phyloP scores from a whole-genome alignment of 2,113 vertebrate species.

The Anguilla rostrata region DNA sequence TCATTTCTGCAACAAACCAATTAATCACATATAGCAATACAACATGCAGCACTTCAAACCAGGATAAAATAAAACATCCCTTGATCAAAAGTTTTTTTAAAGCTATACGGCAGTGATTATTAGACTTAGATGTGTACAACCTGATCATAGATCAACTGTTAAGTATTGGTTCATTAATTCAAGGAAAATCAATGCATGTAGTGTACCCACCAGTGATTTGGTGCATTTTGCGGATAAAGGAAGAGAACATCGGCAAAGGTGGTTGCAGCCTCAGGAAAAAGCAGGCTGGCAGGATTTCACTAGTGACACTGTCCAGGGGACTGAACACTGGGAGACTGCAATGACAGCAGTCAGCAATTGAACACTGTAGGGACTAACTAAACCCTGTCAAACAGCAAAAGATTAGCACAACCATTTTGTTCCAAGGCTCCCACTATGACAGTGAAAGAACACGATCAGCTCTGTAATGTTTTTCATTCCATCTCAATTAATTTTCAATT shows the following conservation, averaged over 20 bases:
- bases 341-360: conserved; percentile 21
- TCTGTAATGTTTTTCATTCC: no score
- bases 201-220: conserved; percentile 67
- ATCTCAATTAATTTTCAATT: no score
- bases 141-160: no score
- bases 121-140: no score
- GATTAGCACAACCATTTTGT: background rate
- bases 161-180: background rate
- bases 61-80: no score
- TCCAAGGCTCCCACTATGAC: no score
- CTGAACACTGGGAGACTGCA: conserved; percentile 62
- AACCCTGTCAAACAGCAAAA: background rate
- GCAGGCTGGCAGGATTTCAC: conserved; percentile 64
- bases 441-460: no score
- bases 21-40: background rate
- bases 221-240: conserved; percentile 65
- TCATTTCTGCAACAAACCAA: conserved; percentile 38
- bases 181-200: background rate
- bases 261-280: conserved; percentile 75
- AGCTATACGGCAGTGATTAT: no score
- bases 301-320: conserved; percentile 53
- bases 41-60: background rate
- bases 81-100: no score
- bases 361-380: background rate
- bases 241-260: conserved; percentile 60